These are phyloP conservation scores for Cyanoderma ruficeps DNA, from an alignment of 2,113 vertebrate genomes.

Conservation along the genomic window DNA sequence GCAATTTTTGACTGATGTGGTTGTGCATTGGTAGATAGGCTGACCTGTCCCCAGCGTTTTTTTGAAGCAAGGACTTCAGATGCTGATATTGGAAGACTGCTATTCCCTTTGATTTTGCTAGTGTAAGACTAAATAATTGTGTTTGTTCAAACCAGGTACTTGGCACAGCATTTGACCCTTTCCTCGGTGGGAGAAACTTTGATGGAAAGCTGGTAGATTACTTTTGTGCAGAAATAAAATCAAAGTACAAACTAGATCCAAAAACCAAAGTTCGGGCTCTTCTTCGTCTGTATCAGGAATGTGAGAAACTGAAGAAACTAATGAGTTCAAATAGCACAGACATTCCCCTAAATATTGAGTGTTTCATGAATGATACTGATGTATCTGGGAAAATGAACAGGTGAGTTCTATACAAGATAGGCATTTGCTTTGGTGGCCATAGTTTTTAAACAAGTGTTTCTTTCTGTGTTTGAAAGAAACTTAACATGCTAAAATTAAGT, in stretches of 20 bases:
- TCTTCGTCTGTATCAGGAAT: slow-evolving; percentile 81
- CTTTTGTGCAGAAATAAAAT: slow-evolving; percentile 82
- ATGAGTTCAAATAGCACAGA: slow-evolving; percentile 85
- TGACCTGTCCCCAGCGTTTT: background rate
- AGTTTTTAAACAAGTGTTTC: background rate
- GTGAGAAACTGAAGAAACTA: slow-evolving; percentile 83
- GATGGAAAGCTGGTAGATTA: slow-evolving; percentile 82
- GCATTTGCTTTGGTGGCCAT: background rate
- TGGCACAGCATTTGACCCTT: slow-evolving; percentile 83
- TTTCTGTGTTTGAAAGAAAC: background rate
- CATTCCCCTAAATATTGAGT: slow-evolving; percentile 81
- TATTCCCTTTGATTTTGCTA: background rate
- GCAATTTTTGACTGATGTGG: background rate
- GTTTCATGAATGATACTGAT: slow-evolving; percentile 83
- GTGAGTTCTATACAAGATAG: slow-evolving; percentile 27
- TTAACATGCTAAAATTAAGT: background rate
- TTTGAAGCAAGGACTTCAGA: background rate
- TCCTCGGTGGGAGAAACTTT: slow-evolving; percentile 81
- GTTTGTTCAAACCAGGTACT: slow-evolving; percentile 73
- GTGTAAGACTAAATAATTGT: background rate
- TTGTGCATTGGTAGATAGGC: background rate
- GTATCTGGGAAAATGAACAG: slow-evolving; percentile 82
- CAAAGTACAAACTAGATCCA: slow-evolving; percentile 80
- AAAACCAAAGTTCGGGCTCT: slow-evolving; percentile 78
- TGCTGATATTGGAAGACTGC: background rate